phyloP scores from a whole-genome alignment of 2,113 vertebrate genomes.

The Ammodytes marinus region DNA sequence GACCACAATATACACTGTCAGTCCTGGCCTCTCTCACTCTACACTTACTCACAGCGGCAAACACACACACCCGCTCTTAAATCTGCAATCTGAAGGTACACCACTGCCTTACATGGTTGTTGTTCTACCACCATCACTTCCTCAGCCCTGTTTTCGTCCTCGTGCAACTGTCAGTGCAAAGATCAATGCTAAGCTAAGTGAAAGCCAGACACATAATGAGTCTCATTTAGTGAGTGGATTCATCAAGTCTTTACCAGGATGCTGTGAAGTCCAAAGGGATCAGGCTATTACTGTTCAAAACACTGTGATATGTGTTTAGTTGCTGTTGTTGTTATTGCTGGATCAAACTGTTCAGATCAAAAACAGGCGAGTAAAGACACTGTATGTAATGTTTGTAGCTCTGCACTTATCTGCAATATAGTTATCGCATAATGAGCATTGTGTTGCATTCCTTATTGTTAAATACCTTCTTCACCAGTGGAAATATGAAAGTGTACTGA shows the following conservation, averaged over 20 bases:
- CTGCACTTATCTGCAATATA: background rate
- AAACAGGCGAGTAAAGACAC: background rate
- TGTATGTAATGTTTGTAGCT: background rate
- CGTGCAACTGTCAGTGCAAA: constrained; percentile 4
- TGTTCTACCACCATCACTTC: background rate
- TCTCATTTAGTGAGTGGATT: constrained; percentile 6
- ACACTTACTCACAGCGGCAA: constrained; percentile 6
- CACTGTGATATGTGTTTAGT: background rate
- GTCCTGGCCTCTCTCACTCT: background rate
- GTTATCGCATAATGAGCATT: background rate
- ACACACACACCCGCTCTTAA: background rate
- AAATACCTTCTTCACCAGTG: too few relatives aligned
- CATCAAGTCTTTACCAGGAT: background rate
- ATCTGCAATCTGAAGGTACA: background rate
- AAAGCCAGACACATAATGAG: background rate
- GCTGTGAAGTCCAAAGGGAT: constrained; percentile 8
- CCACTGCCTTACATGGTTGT: background rate
- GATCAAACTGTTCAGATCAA: background rate
- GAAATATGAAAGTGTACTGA: too few relatives aligned
- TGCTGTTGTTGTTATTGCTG: background rate
- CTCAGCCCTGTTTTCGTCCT: background rate
- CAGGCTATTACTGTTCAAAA: background rate
- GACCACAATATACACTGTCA: background rate
- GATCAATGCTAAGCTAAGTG: constrained; percentile 3
- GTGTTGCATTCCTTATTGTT: too few relatives aligned